Evolutionary conservation across 64 coral and sea anemone genomes (phyloP).

Genomic region (Astreopora myriophthalma): DNA sequence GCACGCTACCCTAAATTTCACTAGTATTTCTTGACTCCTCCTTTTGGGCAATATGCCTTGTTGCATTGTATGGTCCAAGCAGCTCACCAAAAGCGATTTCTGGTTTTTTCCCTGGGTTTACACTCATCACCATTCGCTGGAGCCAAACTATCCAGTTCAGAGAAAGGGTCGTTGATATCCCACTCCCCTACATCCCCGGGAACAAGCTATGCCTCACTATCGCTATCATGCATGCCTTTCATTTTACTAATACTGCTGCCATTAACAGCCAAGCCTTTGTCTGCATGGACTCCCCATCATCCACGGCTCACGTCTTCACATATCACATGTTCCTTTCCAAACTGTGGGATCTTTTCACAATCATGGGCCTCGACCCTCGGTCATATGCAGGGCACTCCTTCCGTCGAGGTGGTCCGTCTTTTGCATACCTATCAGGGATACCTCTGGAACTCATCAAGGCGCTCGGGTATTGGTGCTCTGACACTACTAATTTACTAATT

Average conservation of each 20-base stretch:
- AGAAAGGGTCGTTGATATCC: constrained; percentile 17
- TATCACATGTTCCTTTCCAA: constrained; percentile 1
- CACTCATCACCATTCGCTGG: background rate
- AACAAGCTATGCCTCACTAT: background rate
- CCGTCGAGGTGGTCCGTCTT: background rate
- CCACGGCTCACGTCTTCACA: background rate
- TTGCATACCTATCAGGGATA: constrained; percentile 10
- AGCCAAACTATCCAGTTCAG: constrained; percentile 26
- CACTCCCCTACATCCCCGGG: background rate
- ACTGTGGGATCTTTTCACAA: background rate
- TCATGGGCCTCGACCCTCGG: background rate
- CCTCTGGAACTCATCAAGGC: constrained; percentile 42
- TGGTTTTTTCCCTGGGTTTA: background rate
- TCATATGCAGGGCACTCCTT: constrained; percentile 7
- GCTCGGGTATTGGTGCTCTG: background rate
- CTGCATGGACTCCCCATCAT: background rate
- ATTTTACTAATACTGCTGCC: background rate
- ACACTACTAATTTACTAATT: background rate
- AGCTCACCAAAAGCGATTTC: background rate
- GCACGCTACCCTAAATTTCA: too few species aligned
- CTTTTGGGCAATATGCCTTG: constrained; percentile 48
- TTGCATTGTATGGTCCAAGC: constrained; percentile 15
- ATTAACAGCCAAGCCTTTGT: background rate
- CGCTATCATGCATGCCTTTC: constrained; percentile 9
- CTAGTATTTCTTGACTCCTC: too few species aligned